Evolutionary conservation across 2,113 vertebrate genomes (phyloP).

Genomic region (Neolamprologus variostigma): DNA sequence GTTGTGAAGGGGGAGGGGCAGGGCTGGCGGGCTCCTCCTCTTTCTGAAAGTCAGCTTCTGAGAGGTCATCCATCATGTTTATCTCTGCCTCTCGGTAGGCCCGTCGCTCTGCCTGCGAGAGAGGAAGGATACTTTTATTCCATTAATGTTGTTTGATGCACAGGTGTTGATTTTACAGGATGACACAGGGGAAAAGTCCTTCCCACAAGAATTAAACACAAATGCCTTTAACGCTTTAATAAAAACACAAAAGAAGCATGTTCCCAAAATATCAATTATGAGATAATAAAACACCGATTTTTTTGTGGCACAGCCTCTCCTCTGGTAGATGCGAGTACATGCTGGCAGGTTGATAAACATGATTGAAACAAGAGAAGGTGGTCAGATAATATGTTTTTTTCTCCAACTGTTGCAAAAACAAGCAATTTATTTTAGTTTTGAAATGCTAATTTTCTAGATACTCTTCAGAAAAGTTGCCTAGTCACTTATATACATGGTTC

Average conservation of each 20-base stretch:
- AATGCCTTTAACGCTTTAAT: background rate
- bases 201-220: background rate
- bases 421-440: background rate
- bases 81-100: slow-evolving; percentile 84
- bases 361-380: background rate
- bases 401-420: background rate
- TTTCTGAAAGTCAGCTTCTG: slow-evolving; percentile 66
- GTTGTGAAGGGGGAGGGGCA: slow-evolving; percentile 74
- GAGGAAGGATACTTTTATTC: background rate
- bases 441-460: background rate
- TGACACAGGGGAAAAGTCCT: background rate
- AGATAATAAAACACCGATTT: background rate
- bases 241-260: background rate
- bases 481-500: background rate
- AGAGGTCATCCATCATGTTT: slow-evolving; percentile 84
- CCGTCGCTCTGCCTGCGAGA: slow-evolving; percentile 83
- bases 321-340: background rate
- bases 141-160: background rate
- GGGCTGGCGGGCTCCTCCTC: slow-evolving; percentile 67
- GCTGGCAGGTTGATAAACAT: background rate
- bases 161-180: background rate
- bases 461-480: background rate
- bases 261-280: background rate
- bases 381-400: background rate
- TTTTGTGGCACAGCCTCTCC: background rate